Conservation (phyloP, 1,140 invertebrate species). For the Orius insidiosus region DNA sequence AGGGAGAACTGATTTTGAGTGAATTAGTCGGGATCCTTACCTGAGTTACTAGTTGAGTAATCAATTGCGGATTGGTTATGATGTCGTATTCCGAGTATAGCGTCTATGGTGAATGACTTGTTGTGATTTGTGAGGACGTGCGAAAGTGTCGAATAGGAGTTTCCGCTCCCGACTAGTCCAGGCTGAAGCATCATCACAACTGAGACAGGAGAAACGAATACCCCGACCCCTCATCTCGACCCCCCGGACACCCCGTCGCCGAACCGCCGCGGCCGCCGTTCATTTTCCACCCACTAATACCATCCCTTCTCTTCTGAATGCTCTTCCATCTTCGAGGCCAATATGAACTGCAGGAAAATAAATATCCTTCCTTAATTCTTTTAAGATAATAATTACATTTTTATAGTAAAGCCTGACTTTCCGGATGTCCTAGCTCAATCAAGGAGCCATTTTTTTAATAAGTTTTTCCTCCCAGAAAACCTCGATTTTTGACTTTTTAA, state of each 20-base stretch:
- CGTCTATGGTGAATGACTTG: conserved; percentile 64
- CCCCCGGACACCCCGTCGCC: not conserved
- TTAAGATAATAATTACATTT: no score
- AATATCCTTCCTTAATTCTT: no score
- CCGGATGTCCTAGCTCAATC: no score
- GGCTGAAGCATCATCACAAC: conserved; percentile 7
- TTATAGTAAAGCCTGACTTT: no score
- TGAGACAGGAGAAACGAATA: not conserved
- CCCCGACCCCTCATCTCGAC: not conserved
- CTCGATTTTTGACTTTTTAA: no score
- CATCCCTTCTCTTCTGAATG: not conserved
- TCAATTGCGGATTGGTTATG: conserved; percentile 12
- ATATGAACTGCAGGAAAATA: no score
- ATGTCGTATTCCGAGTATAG: conserved; percentile 47
- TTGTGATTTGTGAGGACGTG: conserved; percentile 13
- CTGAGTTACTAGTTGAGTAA: conserved; percentile 9
- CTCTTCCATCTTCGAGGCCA: no score
- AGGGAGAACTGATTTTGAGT: no score
- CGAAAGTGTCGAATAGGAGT: conserved; percentile 1
- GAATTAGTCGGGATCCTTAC: no score
- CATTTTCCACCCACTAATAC: not conserved
- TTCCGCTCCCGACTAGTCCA: conserved; percentile 4
- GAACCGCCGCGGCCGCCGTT: not conserved
- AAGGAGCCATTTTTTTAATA: no score
- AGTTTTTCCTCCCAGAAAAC: no score